Percentiles rank a stretch among this genome's conserved stretches.
Evolutionary conservation across 2,888 invertebrate species (phyloP).

Genomic region (Diabrotica balteata): DNA sequence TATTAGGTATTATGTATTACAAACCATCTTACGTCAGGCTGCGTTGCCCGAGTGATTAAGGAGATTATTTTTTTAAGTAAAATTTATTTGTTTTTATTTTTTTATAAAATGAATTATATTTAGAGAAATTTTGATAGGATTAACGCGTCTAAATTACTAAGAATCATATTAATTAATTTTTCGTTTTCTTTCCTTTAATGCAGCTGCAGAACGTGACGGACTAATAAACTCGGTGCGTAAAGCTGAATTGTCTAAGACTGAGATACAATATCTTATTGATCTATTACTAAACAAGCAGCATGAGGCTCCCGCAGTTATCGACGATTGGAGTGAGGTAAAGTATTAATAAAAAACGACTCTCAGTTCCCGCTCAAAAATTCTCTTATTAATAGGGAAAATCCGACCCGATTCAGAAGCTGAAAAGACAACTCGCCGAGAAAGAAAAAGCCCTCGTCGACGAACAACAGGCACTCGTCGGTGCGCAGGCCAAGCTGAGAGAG

Average conservation of each 20-base stretch:
- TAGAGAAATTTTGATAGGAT: no score
- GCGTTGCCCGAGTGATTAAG: no score
- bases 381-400: conserved; percentile 69
- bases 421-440: conserved; percentile 88
- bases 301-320: conserved; percentile 74
- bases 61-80: no score
- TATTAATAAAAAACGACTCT: background rate
- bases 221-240: conserved; percentile 73
- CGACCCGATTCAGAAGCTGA: conserved; percentile 84
- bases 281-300: conserved; percentile 88
- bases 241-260: conserved; percentile 82
- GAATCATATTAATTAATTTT: conserved; percentile 11
- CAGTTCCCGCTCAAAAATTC: background rate
- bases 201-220: conserved; percentile 73
- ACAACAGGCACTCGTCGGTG: conserved; percentile 75
- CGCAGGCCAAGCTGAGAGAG: conserved; percentile 81
- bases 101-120: no score
- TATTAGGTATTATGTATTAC: no score
- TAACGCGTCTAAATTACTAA: no score
- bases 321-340: conserved; percentile 83
- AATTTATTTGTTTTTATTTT: no score
- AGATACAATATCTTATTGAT: conserved; percentile 89
- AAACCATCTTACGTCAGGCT: no score
- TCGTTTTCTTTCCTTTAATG: conserved; percentile 27
- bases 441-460: conserved; percentile 79